A percentile compares a stretch with the other conserved stretches of the same genome.
phyloP scores from a whole-genome alignment of 2,113 vertebrate species.

The Onychorhynchus coronatus region DNA sequence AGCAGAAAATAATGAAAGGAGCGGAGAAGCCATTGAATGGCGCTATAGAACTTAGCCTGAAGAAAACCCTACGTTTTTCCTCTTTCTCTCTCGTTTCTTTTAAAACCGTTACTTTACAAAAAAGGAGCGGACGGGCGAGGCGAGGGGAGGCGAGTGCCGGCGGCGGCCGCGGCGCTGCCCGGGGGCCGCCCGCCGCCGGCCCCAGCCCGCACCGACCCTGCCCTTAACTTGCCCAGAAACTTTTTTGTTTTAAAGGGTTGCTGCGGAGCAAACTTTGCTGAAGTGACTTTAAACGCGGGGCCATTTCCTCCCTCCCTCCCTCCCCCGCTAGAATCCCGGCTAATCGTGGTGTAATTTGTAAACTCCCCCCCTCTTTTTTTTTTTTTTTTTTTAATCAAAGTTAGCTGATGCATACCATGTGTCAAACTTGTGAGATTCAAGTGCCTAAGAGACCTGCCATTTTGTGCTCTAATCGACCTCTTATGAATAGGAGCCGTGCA shows the following conservation, averaged over 20 bases:
- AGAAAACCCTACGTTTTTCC: conserved; percentile 65
- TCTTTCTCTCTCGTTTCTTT: conserved; percentile 64
- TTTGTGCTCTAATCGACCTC: conserved; percentile 89
- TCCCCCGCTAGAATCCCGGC: not conserved
- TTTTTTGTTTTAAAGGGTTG: conserved; percentile 56
- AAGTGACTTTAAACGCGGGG: conserved; percentile 32
- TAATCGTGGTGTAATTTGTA: conserved; percentile 8
- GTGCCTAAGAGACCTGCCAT: conserved; percentile 91
- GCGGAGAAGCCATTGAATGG: conserved; percentile 76
- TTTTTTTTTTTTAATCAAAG: conserved; percentile 67
- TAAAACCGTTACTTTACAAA: conserved; percentile 75
- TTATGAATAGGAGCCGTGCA: conserved; percentile 75
- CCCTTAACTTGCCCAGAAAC: conserved; percentile 58
- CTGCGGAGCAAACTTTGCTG: conserved; percentile 58
- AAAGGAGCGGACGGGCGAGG: conserved; percentile 38
- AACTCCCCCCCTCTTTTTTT: not conserved
- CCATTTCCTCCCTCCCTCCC: not conserved
- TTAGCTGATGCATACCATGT: conserved; percentile 74
- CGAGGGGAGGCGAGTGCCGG: conserved; percentile 1
- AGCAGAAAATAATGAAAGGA: conserved; percentile 71
- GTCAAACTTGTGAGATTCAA: conserved; percentile 84
- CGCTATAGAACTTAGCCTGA: conserved; percentile 79
- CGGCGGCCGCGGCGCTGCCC: not conserved
- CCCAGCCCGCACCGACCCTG: not conserved
- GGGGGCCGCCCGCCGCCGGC: not conserved